phyloP scores from a whole-genome alignment of 2,888 invertebrate species.

The Steromphala cineraria region DNA sequence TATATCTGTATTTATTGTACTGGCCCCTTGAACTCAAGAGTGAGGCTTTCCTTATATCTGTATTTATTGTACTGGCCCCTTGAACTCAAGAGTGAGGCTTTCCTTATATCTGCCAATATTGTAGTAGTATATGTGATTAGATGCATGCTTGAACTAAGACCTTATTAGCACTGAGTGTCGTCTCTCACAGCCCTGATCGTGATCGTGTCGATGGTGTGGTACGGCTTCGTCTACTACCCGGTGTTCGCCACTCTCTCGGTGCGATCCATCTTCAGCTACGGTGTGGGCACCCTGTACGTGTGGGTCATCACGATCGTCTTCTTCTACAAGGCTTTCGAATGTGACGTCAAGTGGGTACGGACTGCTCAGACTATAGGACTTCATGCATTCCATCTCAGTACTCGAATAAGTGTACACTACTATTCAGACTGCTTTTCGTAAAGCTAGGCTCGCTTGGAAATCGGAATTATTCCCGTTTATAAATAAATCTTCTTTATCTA shows the following conservation, averaged over 20 bases:
- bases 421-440: too few species aligned
- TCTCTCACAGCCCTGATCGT: slow-evolving; percentile 31
- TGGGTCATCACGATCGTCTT: slow-evolving; percentile 52
- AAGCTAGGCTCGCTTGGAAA: too few species aligned
- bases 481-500: too few species aligned
- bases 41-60: too few species aligned
- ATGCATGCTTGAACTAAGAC: background rate
- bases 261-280: slow-evolving; percentile 47
- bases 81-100: too few species aligned
- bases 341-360: slow-evolving; percentile 32
- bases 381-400: too few species aligned
- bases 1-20: too few species aligned
- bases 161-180: background rate
- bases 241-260: slow-evolving; percentile 57
- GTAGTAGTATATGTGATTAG: background rate
- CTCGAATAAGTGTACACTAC: too few species aligned
- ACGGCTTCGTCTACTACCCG: slow-evolving; percentile 57
- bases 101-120: too few species aligned
- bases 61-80: too few species aligned
- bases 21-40: too few species aligned
- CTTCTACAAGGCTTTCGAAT: slow-evolving; percentile 36
- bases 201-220: slow-evolving; percentile 37
- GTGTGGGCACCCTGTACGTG: slow-evolving; percentile 51
- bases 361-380: background rate
- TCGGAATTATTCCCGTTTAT: too few species aligned